These are phyloP conservation scores for Rotaria macrura DNA, from an alignment of 2,888 invertebrate species.

Conservation along the genomic window DNA sequence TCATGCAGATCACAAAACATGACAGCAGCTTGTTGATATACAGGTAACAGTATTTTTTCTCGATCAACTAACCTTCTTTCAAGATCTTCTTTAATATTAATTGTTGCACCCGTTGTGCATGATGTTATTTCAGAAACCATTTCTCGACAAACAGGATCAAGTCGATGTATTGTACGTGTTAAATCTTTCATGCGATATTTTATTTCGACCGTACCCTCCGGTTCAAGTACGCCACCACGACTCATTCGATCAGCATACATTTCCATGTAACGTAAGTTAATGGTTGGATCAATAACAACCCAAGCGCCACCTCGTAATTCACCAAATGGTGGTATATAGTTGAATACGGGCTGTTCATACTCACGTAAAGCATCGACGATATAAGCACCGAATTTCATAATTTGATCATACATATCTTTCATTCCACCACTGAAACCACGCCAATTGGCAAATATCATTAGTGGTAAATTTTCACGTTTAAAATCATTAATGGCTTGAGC, in stretches of 20 bases:
- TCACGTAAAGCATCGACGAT: conserved; percentile 86
- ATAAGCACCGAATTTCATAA: conserved; percentile 94
- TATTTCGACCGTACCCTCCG: conserved; percentile 92
- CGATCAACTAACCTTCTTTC: conserved; percentile 65
- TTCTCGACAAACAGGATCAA: conserved; percentile 46
- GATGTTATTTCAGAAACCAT: conserved; percentile 33
- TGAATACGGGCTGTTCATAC: conserved; percentile 79
- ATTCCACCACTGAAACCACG: conserved; percentile 98
- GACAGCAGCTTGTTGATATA: conserved; percentile 63
- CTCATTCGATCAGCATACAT: conserved; percentile 91
- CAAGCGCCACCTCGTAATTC: conserved; percentile 95
- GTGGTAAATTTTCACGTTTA: conserved; percentile 77
- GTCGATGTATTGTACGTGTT: conserved; percentile 74
- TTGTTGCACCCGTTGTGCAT: not conserved
- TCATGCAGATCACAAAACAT: conserved; percentile 96
- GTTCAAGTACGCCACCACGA: conserved; percentile 84
- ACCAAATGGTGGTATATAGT: conserved; percentile 90
- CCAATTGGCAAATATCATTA: conserved; percentile 98
- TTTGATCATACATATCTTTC: conserved; percentile 67
- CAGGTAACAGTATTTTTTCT: conserved; percentile 64
- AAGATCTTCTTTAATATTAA: conserved; percentile 44
- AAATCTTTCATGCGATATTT: conserved; percentile 85
- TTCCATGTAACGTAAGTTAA: conserved; percentile 90
- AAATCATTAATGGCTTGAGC: conserved; percentile 95
- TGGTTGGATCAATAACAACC: conserved; percentile 88